Base-by-base conservation (phyloP, 2,888 invertebrate genomes). In the Camptogramma bilineatum region DNA sequence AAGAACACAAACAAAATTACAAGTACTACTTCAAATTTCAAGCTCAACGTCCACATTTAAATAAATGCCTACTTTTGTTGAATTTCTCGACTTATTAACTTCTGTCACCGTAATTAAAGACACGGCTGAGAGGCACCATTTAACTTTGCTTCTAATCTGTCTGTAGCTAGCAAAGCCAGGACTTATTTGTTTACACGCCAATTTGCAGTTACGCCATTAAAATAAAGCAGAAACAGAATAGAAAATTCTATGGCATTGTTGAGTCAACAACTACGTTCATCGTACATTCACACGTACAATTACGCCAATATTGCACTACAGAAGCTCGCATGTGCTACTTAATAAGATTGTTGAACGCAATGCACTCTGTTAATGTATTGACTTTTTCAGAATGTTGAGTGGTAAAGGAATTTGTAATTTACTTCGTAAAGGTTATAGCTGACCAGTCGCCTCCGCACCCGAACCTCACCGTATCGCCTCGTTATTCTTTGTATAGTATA, bases 161-260 rank as follows among this genome's bases (percentile, higher is more conserved):
- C 64, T 64, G 62, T 24, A 62, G 52, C 51, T 62, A 52, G 59
- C 44, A 56, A 51, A 63, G 70, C 52, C 65, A 21, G 53, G 10
- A 64, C 66, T 60, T 68, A 66, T 71, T 71, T 69, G 66, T 69
- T 69, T 71, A 71, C 69, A 70, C 68, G 66, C 59, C 68, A 71
- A 68, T 73, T 67, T 67, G 64, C 65, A 64, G 69, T 69, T 70
- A 69, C 66, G 52, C 51, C 66, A 62, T 66, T 69, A 62, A n/a
- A 44, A 31, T 16, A n/a, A 9, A 19, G 19, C 19, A 48, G 4
- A 48, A 2, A 10, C 3, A 9, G 17, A 17, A 18, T 18, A 8
- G 18, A 31, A 19, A 34, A 51, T 28, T 51, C 17, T 10, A 53
- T 44, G 1, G 39, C 9, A 2, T 39, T 4, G 10, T 39, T 8